Conservation (phyloP, 2,797 vertebrate species). For the Amblyraja radiata region DNA sequence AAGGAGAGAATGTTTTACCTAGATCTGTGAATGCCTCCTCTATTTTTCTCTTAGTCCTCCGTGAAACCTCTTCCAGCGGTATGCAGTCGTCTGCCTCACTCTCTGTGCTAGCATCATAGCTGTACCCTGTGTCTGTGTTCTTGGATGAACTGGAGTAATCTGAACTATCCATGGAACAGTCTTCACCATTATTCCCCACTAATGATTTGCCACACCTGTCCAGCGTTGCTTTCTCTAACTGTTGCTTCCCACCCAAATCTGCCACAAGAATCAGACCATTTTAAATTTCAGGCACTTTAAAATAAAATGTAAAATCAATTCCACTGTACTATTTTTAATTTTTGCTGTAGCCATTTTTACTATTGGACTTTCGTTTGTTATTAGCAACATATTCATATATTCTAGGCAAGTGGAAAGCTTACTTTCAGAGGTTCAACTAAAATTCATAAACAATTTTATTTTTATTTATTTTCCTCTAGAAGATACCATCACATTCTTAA, state of each 20-base stretch:
- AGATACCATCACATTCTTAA: not conserved
- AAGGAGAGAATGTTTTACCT: conserved; percentile 24
- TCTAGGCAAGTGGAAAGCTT: not conserved
- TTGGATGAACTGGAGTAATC: conserved; percentile 31
- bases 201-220: conserved; percentile 13
- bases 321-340: not conserved
- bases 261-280: conserved; percentile 35
- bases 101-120: conserved; percentile 36
- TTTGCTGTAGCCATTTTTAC: not conserved
- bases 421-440: not conserved
- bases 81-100: conserved; percentile 28
- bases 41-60: conserved; percentile 44
- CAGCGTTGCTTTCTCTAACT: conserved; percentile 29
- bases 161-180: conserved; percentile 27
- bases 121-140: conserved; percentile 38
- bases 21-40: conserved; percentile 35
- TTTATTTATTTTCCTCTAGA: not conserved
- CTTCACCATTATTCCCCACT: conserved; percentile 25
- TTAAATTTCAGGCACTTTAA: conserved; percentile 28
- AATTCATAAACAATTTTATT: not conserved
- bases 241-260: conserved; percentile 33
- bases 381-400: not conserved
- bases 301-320: not conserved
- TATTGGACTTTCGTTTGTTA: not conserved
- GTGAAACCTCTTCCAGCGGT: conserved; percentile 41